Base-by-base conservation (phyloP, 1,140 invertebrate genomes). In the Brachionus rotundiformis region DNA sequence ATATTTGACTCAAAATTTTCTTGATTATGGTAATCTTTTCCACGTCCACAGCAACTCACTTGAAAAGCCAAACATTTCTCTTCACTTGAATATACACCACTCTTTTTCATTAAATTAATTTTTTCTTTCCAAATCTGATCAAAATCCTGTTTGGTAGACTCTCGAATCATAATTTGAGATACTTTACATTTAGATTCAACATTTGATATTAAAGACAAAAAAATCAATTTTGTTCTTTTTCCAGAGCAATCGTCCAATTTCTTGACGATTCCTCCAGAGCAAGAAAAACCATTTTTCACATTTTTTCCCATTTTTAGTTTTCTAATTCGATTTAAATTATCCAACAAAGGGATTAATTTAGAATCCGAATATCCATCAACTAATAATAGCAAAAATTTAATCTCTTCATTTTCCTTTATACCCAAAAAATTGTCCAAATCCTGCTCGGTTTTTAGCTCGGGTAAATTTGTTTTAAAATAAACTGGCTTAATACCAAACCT, bases 1-100 rank as follows among this genome's bases (percentile, higher is more conserved):
- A 90, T 85, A n/a, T 83, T 82, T 1, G 90, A 88, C 84, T 92
- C 91, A 1, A 90, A 87, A 83, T 91, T 87, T 13, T 86, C 84
- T 0, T 84, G 27, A 61, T 89, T 87, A 83, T 88, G 85, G 68
- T 82, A 82, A 8, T 82, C 29, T 41, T 68, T 39, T 1, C 90
- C 91, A 25, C 91, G 85, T 4, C 88, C 90, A 39, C 87, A 85
- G 83, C 91, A 92, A 0, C 90, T 88, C 85, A 91, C 91, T 90
- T 91, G 91, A 63, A 91, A 89, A 41, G 87, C 91, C 80, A 91
- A 84, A 65, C 86, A 88, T 1, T 86, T 85, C 4, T 87, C 80
- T 59, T 87, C 85, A 11, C 86, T 84, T 10, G 39, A 8, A 31
- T 23, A 54, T 29, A 88, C 31, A 36, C 84, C 83, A 76, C 83